Evolutionary conservation across 2,113 vertebrate genomes (phyloP).

Genomic region (Vidua chalybeata): DNA sequence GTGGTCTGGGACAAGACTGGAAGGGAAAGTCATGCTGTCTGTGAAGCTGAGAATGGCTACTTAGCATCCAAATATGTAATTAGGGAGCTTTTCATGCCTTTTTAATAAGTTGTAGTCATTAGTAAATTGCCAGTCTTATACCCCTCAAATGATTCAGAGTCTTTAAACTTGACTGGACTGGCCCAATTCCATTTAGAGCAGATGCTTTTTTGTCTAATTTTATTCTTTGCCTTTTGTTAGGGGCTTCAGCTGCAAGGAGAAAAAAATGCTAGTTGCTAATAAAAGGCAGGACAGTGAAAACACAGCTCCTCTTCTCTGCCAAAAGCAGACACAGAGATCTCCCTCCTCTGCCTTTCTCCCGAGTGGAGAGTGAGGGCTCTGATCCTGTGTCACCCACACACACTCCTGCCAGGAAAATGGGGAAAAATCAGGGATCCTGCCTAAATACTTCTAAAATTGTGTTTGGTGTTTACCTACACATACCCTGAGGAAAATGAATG

Average conservation of each 20-base stretch:
- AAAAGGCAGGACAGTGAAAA: constrained; percentile 47
- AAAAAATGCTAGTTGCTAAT: constrained; percentile 32
- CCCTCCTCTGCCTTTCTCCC: not conserved
- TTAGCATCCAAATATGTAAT: constrained; percentile 67
- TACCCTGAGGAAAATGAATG: not conserved
- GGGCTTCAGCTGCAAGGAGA: constrained; percentile 48
- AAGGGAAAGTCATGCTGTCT: constrained; percentile 58
- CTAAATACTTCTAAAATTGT: not conserved
- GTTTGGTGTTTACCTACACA: not conserved
- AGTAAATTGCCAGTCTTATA: constrained; percentile 64
- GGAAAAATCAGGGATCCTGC: not conserved
- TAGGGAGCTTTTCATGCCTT: constrained; percentile 64
- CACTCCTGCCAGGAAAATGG: not conserved
- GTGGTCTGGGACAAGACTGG: constrained; percentile 48
- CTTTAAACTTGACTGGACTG: constrained; percentile 68
- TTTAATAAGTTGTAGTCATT: constrained; percentile 70
- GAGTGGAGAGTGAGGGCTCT: not conserved
- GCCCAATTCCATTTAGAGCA: constrained; percentile 61
- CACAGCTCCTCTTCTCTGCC: constrained; percentile 23
- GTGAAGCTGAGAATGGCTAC: constrained; percentile 46
- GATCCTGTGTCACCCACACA: not conserved
- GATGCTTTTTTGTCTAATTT: constrained; percentile 61
- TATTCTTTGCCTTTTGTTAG: constrained; percentile 46
- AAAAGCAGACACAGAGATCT: constrained; percentile 2
- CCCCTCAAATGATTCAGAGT: constrained; percentile 50